These are phyloP conservation scores for Micrasema minimum DNA, from an alignment of 1,140 invertebrate species.

Conservation along the genomic window DNA sequence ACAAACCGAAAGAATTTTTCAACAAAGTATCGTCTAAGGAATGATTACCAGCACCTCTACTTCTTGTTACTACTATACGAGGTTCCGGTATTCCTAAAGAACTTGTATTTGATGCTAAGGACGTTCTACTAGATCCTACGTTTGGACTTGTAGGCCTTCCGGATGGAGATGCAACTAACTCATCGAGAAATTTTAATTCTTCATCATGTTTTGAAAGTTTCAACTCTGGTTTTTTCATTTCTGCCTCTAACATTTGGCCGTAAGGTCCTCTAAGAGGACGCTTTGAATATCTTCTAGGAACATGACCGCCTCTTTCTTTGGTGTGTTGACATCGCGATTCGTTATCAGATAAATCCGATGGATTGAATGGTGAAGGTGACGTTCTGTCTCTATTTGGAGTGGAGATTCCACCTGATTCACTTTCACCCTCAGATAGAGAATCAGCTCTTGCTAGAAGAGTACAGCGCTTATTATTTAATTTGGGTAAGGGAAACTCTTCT, in stretches of 20 bases:
- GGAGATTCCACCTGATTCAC: constrained; percentile 55
- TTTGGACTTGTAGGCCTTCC: constrained; percentile 58
- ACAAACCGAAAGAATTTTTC: constrained; percentile 53
- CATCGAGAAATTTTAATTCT: constrained; percentile 50
- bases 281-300: constrained; percentile 74
- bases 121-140: constrained; percentile 57
- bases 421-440: constrained; percentile 64
- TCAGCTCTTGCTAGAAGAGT: constrained; percentile 60
- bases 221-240: constrained; percentile 76
- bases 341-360: constrained; percentile 65
- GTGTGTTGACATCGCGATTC: constrained; percentile 70
- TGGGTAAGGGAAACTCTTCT: constrained; percentile 65
- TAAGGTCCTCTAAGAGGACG: constrained; percentile 81
- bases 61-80: constrained; percentile 49
- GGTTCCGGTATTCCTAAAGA: constrained; percentile 52
- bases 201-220: constrained; percentile 54
- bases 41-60: constrained; percentile 57
- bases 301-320: constrained; percentile 60
- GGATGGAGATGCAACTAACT: constrained; percentile 42
- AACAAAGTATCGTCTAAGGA: constrained; percentile 65
- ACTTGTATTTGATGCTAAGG: constrained; percentile 57
- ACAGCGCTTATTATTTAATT: constrained; percentile 56
- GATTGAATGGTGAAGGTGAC: constrained; percentile 63
- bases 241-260: constrained; percentile 84
- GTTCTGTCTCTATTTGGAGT: constrained; percentile 58